phyloP scores from a whole-genome alignment of 2,113 vertebrate genomes.

The Scomber colias region DNA sequence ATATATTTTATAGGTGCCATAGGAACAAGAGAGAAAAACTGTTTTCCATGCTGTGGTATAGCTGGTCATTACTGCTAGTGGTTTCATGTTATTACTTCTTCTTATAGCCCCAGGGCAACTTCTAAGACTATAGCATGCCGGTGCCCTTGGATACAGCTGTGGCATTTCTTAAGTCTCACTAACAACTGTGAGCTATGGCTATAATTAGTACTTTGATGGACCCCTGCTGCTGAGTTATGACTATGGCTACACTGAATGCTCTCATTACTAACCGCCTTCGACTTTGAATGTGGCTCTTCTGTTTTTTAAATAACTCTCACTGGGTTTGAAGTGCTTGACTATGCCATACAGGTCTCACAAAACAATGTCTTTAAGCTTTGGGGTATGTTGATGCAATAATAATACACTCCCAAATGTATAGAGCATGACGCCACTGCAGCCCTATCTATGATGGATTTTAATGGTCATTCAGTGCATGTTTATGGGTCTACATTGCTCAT shows the following conservation, averaged over 20 bases:
- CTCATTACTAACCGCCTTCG: slow-evolving; percentile 33
- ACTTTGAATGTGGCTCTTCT: slow-evolving; percentile 27
- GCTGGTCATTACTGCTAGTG: slow-evolving; percentile 5
- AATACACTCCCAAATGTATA: background rate
- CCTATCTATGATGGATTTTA: slow-evolving; percentile 12
- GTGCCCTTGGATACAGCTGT: slow-evolving; percentile 27
- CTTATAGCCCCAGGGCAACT: slow-evolving; percentile 15
- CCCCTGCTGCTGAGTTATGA: slow-evolving; percentile 52
- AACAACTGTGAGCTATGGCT: slow-evolving; percentile 57
- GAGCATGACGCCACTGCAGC: slow-evolving; percentile 1
- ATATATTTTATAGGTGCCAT: background rate
- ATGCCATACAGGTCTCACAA: background rate
- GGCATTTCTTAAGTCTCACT: slow-evolving; percentile 36
- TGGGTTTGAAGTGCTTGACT: slow-evolving; percentile 1
- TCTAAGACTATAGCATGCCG: background rate
- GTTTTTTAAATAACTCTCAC: slow-evolving; percentile 21
- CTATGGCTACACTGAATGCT: slow-evolving; percentile 32
- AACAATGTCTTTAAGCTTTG: slow-evolving; percentile 4
- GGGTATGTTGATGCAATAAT: slow-evolving; percentile 15
- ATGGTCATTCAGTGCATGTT: slow-evolving; percentile 9
- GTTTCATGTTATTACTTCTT: slow-evolving; percentile 26
- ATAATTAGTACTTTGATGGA: slow-evolving; percentile 55
- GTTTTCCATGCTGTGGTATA: background rate
- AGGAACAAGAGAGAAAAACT: slow-evolving; percentile 5
- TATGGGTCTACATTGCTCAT: slow-evolving; percentile 2